Evolutionary conservation across 1,140 invertebrate genomes (phyloP).

Genomic region (Diachasma alloeum): DNA sequence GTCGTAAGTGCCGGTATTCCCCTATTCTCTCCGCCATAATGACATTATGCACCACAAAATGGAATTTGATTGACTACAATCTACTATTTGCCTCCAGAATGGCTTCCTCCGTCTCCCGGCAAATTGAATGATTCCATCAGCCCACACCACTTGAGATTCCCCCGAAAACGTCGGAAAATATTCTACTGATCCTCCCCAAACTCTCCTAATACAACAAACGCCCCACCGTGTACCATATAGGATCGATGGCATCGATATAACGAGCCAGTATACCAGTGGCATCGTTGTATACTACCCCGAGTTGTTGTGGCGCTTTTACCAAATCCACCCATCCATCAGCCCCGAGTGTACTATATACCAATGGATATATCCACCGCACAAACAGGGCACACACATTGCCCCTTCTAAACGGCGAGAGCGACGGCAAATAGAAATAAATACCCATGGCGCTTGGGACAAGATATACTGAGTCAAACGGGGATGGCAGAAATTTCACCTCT

Average conservation of each 20-base stretch:
- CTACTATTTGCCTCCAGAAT: too few relatives aligned
- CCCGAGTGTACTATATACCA: not conserved
- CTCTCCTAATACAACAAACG: not conserved
- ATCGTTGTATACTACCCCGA: not conserved
- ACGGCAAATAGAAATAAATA: conserved; percentile 14
- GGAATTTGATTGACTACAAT: too few relatives aligned
- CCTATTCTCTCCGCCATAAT: too few relatives aligned
- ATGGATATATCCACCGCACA: not conserved
- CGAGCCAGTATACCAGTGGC: not conserved
- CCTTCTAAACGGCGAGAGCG: not conserved
- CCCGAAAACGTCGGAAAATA: not conserved
- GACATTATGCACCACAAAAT: too few relatives aligned
- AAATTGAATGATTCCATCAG: not conserved
- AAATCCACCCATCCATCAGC: conserved; percentile 11
- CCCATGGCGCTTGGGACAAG: not conserved
- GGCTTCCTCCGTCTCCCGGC: not conserved
- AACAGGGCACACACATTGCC: not conserved
- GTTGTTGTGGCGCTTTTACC: conserved; percentile 4
- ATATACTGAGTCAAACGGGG: not conserved
- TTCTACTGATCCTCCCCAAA: not conserved
- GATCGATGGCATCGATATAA: conserved; percentile 14
- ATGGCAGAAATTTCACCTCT: not conserved
- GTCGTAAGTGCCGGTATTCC: too few relatives aligned
- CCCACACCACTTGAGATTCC: not conserved
- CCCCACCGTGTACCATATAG: not conserved